Percentiles rank a stretch among this genome's conserved stretches.
phyloP scores from a whole-genome alignment of 2,113 vertebrate species.

The Hydropotes inermis region DNA sequence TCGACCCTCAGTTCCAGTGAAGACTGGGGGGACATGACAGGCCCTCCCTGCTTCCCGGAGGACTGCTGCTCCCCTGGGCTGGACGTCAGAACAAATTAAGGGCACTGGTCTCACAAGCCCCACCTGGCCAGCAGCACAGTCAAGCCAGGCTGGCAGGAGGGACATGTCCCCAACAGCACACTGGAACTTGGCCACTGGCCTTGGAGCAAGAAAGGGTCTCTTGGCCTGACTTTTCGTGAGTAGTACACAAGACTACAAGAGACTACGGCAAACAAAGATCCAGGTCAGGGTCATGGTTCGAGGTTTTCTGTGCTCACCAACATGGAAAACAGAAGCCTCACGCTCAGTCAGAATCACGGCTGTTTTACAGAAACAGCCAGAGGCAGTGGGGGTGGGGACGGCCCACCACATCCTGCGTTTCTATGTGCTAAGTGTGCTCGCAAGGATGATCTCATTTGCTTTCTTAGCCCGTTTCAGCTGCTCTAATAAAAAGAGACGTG shows the following conservation, averaged over 20 bases:
- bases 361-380: not conserved
- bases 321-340: not conserved
- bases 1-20: not conserved
- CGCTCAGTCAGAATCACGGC: accelerated
- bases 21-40: accelerated
- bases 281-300: accelerated
- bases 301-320: not conserved
- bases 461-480: not conserved
- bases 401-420: not conserved
- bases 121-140: not conserved
- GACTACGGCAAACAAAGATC: not conserved
- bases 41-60: not conserved
- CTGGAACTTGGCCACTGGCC: not conserved
- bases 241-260: not conserved
- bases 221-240: not conserved
- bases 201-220: not conserved
- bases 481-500: not conserved
- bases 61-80: not conserved
- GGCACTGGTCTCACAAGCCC: not conserved
- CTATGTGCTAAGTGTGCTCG: not conserved
- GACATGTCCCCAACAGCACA: not conserved
- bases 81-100: constrained; percentile 23
- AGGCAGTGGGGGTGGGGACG: accelerated
- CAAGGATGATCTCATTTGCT: accelerated
- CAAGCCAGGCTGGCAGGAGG: not conserved